Base-by-base conservation (phyloP, 2,113 vertebrate genomes). In the Oncorhynchus mykiss region DNA sequence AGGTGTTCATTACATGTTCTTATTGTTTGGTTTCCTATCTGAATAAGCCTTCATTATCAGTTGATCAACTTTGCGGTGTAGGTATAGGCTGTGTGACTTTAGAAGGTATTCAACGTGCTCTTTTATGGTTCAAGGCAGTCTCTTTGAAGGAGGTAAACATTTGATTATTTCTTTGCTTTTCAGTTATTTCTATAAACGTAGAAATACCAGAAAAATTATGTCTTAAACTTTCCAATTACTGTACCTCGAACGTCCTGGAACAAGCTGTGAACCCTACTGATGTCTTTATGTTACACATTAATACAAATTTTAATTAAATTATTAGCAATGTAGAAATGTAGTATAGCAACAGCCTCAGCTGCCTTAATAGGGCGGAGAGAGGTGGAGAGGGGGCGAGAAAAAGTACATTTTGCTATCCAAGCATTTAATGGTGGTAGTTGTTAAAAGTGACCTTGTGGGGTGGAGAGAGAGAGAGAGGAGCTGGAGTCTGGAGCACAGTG, bases 401-500 rank as follows among this genome's bases (percentile, higher is more conserved):
- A 95, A 96, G 95, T 96, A 95, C 74, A 91, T 94, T 92, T 94
- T 92, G 91, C 91, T 91, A 90, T 93, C 92, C 89, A 92, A 92
- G 93, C 95, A 92, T 96, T 96, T 96, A 94, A 94, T 94, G 87
- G 91, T 93, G 91, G 93, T 88, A 87, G 89, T 93, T 95, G 95
- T 96, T 95, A 95, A 95, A 96, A 95, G 95, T 98, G 98, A 99
- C 97, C 97, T 99, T 99, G 97, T 94, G 92, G 93, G 94, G 90
- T 93, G 91, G 91, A 91, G 88, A 84, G 90, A 92, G 14, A 54
- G 39, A 45, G 39, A 45, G 39, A 45, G 39, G 39, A 54, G 49
- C 49, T 54, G 49, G 49, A 54, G 49, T 54, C 49, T 54, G 49
- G 49, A 54, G 16, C 49, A 54, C 49, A 45, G 39, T 54, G 49